Evolutionary conservation across 1,140 invertebrate species (phyloP), one percentile per base, ranked within the genome.

Genomic region (Neelides sp.): DNA sequence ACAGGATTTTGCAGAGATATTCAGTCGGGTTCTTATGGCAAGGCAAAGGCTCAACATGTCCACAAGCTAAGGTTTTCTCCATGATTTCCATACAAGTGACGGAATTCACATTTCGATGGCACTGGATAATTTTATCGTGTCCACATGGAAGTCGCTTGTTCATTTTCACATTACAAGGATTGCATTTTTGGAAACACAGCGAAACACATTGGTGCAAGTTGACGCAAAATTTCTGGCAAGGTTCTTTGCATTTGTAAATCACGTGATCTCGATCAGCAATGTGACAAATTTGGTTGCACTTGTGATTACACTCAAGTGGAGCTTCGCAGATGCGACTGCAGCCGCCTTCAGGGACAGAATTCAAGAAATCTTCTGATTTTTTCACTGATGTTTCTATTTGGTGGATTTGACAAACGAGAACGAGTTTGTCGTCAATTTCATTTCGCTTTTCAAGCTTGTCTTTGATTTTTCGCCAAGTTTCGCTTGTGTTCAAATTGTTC

Each of bases 361-460:
- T n/a, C 1, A 34, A 30, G 27, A 61, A 57, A 26, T 61, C 59
- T 7, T 40, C 3, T n/a, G 7, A 3, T 15, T 4, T 27, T 30
- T 37, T 10, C 1, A 61, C 45, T 5, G 35, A 30, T 0, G 48
- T 42, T 15, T 46, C 23, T 34, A 39, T 22, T 74, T 54, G 17
- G 45, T 52, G 43, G 43, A 58, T 32, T 50, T 52, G 54, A 62
- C 66, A 35, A 41, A 32, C 49, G 12, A 72, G 49, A 3, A 50
- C 48, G 26, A 77, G 43, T 40, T 57, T 44, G 50, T 61, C 23
- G 48, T 65, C 54, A 52, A 65, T 48, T 55, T 57, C 35, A 26
- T 48, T 54, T 37, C 51, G 39, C 52, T 61, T 48, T 57, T 57
- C 35, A 26, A 63, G 32, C 17, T 59, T 63, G 24, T 28, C 27